These are phyloP conservation scores for Agrotis ipsilon DNA, from an alignment of 2,888 invertebrate genomes.

Conservation along the genomic window DNA sequence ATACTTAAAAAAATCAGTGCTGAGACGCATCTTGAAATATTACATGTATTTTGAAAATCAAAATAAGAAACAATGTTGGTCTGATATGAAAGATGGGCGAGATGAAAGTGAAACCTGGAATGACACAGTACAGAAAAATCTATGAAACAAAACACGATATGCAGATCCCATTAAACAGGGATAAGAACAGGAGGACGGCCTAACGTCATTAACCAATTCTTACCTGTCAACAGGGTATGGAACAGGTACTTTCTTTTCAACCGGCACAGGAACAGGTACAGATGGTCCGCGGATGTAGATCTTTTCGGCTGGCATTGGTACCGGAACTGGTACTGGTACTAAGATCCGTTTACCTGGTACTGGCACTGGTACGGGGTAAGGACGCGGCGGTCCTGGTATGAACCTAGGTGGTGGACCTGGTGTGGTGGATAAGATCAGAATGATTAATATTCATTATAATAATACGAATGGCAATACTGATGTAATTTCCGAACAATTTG, in stretches of 20 bases:
- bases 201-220: constrained; percentile 17
- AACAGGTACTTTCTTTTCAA: constrained; percentile 72
- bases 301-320: constrained; percentile 73
- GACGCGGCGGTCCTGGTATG: constrained; percentile 82
- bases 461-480: not conserved
- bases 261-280: constrained; percentile 75
- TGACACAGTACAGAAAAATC: too few relatives aligned
- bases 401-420: constrained; percentile 79
- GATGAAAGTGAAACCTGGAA: not conserved
- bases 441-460: not conserved
- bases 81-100: too few relatives aligned
- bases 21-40: too few relatives aligned
- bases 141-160: not conserved
- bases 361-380: constrained; percentile 83
- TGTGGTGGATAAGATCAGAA: constrained; percentile 9
- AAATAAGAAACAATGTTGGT: too few relatives aligned
- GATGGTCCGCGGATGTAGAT: constrained; percentile 72
- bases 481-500: not conserved
- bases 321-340: constrained; percentile 76
- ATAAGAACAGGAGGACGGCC: too few relatives aligned
- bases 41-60: too few relatives aligned
- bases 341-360: constrained; percentile 77
- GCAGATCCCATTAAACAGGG: not conserved
- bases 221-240: constrained; percentile 69
- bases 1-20: too few relatives aligned